Evolutionary conservation across 2,113 vertebrate species (phyloP).

Genomic region (Spea multiplicata): DNA sequence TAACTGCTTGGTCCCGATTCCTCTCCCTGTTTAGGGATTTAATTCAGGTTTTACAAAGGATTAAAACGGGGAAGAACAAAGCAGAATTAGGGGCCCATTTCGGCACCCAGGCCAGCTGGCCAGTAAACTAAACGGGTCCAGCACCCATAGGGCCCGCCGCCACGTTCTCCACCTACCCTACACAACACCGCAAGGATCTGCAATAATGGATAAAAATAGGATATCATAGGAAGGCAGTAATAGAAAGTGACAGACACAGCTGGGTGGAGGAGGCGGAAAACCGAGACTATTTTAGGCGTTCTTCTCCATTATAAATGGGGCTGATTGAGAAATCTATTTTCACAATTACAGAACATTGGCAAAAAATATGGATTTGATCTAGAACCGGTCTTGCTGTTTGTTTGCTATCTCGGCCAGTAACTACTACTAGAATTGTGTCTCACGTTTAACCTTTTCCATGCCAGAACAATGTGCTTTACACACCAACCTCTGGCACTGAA

Average conservation of each 20-base stretch:
- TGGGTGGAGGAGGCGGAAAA: conserved; percentile 28
- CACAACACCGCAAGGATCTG: not conserved
- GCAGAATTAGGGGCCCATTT: not conserved
- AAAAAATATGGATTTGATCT: not conserved
- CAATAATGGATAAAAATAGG: conserved; percentile 13
- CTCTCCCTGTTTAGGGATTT: conserved; percentile 8
- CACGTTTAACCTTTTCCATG: no score
- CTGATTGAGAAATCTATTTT: conserved; percentile 8
- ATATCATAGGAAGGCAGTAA: not conserved
- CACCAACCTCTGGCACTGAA: no score
- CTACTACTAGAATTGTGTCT: no score
- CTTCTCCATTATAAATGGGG: conserved; percentile 7
- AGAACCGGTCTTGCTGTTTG: not conserved
- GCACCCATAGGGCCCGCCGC: conserved; percentile 1
- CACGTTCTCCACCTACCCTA: not conserved
- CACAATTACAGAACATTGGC: not conserved
- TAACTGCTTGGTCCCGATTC: conserved; percentile 5
- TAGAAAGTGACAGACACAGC: conserved; percentile 41
- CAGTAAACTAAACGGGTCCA: not conserved
- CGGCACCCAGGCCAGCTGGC: conserved; percentile 15
- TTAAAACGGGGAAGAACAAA: conserved; percentile 41
- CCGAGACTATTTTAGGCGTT: conserved; percentile 16
- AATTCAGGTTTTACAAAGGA: conserved; percentile 26
- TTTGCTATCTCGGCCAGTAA: not conserved
- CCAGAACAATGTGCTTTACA: no score